These are phyloP conservation scores for Panurus biarmicus DNA, from an alignment of 2,113 vertebrate genomes.

Conservation along the genomic window DNA sequence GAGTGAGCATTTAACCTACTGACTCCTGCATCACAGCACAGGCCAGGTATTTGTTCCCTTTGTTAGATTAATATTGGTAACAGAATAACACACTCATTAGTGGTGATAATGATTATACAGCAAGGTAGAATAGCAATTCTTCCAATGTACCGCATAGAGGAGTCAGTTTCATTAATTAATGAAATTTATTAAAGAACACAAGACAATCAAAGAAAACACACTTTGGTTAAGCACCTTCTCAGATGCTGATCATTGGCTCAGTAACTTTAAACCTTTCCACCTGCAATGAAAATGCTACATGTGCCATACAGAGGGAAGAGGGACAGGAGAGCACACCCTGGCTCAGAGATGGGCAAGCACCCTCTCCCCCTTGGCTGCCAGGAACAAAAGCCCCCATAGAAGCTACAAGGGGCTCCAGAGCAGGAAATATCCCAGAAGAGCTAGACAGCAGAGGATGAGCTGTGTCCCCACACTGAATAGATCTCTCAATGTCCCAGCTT, in stretches of 20 bases:
- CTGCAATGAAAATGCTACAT: not conserved
- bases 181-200: slow-evolving; percentile 56
- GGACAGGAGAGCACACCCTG: not conserved
- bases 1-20: slow-evolving; percentile 14
- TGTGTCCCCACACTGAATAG: not conserved
- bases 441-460: not conserved
- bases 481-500: not conserved
- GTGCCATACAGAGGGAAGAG: not conserved
- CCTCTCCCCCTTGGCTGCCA: not conserved
- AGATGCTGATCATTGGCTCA: not conserved
- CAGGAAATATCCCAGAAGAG: not conserved
- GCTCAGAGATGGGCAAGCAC: not conserved
- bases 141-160: not conserved
- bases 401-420: not conserved
- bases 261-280: not conserved
- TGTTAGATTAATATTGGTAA: slow-evolving; percentile 33
- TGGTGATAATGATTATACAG: slow-evolving; percentile 27
- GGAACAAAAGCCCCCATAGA: not conserved
- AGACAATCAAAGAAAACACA: slow-evolving; percentile 20
- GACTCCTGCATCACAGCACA: slow-evolving; percentile 5
- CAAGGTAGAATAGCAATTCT: slow-evolving; percentile 14
- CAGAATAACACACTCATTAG: slow-evolving; percentile 41
- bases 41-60: slow-evolving; percentile 35
- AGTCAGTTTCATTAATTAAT: slow-evolving; percentile 53
- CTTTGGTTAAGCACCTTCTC: slow-evolving; percentile 8